phyloP scores from a whole-genome alignment of 2,888 invertebrate species.

The Pollenia angustigena region DNA sequence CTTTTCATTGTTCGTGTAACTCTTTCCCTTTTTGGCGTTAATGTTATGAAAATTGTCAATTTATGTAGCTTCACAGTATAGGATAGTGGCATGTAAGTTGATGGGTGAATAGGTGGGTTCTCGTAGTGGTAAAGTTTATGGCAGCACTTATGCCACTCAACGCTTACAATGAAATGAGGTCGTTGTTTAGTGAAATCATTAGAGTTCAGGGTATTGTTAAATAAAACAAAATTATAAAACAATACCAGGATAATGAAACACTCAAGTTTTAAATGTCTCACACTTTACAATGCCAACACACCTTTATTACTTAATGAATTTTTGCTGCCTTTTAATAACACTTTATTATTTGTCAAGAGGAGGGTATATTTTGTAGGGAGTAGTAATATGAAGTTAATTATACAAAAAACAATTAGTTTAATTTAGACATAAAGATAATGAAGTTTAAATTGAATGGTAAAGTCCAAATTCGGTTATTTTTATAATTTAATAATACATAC shows the following conservation, averaged over 20 bases:
- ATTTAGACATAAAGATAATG: constrained; percentile 4
- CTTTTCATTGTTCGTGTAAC: constrained; percentile 5
- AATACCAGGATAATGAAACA: constrained; percentile 54
- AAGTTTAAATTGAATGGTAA: constrained; percentile 28
- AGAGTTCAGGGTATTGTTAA: constrained; percentile 17
- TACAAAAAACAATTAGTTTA: constrained; percentile 9
- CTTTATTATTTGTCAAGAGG: neutral
- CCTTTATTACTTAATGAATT: constrained; percentile 26
- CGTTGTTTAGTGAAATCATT: neutral
- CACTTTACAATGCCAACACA: neutral
- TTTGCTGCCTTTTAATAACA: neutral
- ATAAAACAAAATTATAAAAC: constrained; percentile 40
- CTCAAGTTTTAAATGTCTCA: constrained; percentile 3
- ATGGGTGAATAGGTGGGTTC: too few relatives aligned
- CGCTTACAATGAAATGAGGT: neutral
- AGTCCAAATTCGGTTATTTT: neutral
- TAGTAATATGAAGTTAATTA: neutral
- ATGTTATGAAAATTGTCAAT: constrained; percentile 46
- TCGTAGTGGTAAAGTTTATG: neutral
- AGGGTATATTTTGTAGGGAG: neutral
- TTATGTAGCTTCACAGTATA: constrained; percentile 13
- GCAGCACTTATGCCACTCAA: constrained; percentile 4
- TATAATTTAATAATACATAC: too few relatives aligned
- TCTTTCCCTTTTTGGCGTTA: constrained; percentile 16
- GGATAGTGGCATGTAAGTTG: neutral